Evolutionary conservation across 2,797 vertebrate genomes (phyloP), one percentile per base, ranked within the genome.

Genomic region (Oceanodroma leucorhoa): DNA sequence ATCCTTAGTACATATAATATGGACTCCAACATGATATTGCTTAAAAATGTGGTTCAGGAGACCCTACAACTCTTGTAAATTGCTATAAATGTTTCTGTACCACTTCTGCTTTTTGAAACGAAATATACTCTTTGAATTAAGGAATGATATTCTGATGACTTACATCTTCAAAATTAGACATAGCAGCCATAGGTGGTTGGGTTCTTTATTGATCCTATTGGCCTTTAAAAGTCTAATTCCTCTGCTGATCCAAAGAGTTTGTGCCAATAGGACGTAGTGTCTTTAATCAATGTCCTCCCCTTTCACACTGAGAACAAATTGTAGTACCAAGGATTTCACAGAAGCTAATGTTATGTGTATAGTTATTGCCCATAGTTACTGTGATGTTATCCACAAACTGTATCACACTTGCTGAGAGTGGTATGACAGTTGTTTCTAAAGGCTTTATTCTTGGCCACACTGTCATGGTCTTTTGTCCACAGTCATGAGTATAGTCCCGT

Each of bases 401-500:
- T 60, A 3, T 80, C 30, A 45, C 36, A 18, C 17, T 85, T 91
- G 22, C 64, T 36, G 36, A 48, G 14, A 29, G 20, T 40, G 32
- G 8, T 58, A 50, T 23, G 45, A 14, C 24, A 54, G 22, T 65
- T 84, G 9, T 64, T 89, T 58, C 34, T 62, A 53, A 76, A 53
- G 15, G 9, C 27, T 90, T 83, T 73, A 40, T 85, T 83, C 22
- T 91, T 9, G 14, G 36, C 13, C 36, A 48, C 29, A 13, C 14
- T 83, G 12, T 19, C 14, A 29, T 40, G 16, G 60, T 92, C 45
- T 50, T 89, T 65, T 60, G 29, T 90, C 40, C 61, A 27, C 16
- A 67, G 29, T 50, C 0, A 0, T 53, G 34, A 77, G 7, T 50
- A 19, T 26, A 62, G 40, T 69, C 40, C 34, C 0, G 0, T 62